Evolutionary conservation across 1,140 invertebrate genomes (phyloP).

Genomic region (Hypsibius dujardini): DNA sequence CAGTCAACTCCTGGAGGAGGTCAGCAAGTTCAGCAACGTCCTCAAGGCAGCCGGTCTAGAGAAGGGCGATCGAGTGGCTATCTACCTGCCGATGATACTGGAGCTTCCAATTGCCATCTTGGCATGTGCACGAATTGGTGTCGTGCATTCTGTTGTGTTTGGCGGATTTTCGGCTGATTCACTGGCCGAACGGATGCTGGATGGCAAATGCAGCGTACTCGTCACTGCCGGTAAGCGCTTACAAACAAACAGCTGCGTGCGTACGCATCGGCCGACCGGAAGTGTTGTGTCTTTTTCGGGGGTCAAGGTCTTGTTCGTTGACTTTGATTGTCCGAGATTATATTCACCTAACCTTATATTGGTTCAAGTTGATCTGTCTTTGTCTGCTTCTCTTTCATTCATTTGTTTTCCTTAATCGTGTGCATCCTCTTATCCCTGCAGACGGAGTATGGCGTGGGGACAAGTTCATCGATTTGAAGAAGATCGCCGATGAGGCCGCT

Average conservation of each 20-base stretch:
- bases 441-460: constrained; percentile 76
- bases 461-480: constrained; percentile 66
- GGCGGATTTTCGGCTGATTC: constrained; percentile 73
- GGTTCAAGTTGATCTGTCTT: no score
- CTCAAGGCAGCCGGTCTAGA: constrained; percentile 60
- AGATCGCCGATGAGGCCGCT: constrained; percentile 55
- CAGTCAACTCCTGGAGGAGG: constrained; percentile 62
- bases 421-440: constrained; percentile 22
- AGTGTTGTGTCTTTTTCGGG: no score
- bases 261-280: no score
- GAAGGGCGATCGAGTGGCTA: constrained; percentile 57
- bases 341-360: no score
- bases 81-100: constrained; percentile 78
- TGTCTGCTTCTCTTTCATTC: no score
- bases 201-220: constrained; percentile 42
- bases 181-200: constrained; percentile 60
- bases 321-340: no score
- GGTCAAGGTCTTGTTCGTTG: constrained; percentile 3
- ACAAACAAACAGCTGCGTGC: no score
- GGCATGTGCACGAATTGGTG: constrained; percentile 58
- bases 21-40: constrained; percentile 81
- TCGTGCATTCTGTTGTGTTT: constrained; percentile 69
- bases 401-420: no score
- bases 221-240: constrained; percentile 37
- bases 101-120: constrained; percentile 68